Conservation (phyloP, 2,797 vertebrate genomes). For the Sebastes trivittatus region DNA sequence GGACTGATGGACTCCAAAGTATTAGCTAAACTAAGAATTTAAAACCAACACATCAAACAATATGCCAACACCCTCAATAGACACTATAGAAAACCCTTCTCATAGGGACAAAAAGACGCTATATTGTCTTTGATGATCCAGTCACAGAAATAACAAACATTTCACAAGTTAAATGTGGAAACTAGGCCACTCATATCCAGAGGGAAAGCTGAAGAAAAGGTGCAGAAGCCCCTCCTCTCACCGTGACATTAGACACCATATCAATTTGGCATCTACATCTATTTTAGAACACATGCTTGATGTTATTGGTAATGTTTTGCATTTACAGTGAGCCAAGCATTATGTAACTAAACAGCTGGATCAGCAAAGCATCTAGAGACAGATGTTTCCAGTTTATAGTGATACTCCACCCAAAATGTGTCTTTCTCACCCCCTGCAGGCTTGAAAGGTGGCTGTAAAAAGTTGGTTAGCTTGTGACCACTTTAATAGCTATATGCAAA, state of each 20-base stretch:
- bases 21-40: background rate
- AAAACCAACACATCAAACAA: conserved; percentile 32
- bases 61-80: conserved; percentile 4
- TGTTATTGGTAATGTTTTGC: conserved; percentile 18
- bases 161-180: conserved; percentile 65
- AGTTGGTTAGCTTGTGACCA: background rate
- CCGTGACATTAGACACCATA: conserved; percentile 25
- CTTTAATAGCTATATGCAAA: background rate
- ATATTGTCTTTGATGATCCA: conserved; percentile 34
- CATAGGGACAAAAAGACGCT: background rate
- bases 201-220: conserved; percentile 41
- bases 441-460: background rate
- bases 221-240: conserved; percentile 20
- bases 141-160: conserved; percentile 49
- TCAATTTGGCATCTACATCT: conserved; percentile 42
- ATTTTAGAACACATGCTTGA: conserved; percentile 39
- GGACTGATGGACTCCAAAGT: background rate
- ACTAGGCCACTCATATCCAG: conserved; percentile 49
- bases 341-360: conserved; percentile 30
- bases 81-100: conserved; percentile 22
- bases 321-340: conserved; percentile 2
- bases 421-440: background rate
- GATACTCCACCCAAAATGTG: background rate
- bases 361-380: background rate
- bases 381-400: background rate